phyloP scores from a whole-genome alignment of 2,113 vertebrate species.

The Struthio camelus region DNA sequence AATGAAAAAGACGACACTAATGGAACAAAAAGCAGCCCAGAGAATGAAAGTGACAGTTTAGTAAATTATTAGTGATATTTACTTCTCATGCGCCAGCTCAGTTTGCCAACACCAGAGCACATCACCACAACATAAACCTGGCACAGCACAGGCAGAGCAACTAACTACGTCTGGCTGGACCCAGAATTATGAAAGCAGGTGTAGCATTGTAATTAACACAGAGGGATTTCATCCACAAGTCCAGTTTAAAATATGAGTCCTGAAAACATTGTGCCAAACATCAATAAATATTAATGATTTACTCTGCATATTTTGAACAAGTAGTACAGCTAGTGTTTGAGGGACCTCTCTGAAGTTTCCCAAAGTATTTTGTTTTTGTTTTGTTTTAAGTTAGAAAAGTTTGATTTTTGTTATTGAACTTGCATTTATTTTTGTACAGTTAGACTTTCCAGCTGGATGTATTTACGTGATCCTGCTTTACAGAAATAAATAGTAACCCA shows the following conservation, averaged over 20 bases:
- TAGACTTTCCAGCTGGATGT: background rate
- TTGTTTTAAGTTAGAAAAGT: background rate
- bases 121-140: too few relatives aligned
- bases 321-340: fast-evolving
- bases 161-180: background rate
- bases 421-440: background rate
- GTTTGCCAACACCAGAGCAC: background rate
- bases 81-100: background rate
- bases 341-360: background rate
- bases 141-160: background rate
- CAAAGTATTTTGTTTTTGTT: background rate
- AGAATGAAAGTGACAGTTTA: background rate
- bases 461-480: background rate
- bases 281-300: background rate
- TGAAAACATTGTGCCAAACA: background rate
- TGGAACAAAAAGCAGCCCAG: fast-evolving
- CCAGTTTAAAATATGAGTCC: background rate
- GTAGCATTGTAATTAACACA: background rate
- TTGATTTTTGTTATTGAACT: background rate
- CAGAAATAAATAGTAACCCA: background rate
- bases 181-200: fast-evolving
- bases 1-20: background rate
- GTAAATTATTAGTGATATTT: background rate
- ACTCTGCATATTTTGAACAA: fast-evolving
- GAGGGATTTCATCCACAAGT: background rate